Evolutionary conservation across 64 coral and sea anemone genomes (phyloP).

Genomic region (Dendronephthya gigantea): DNA sequence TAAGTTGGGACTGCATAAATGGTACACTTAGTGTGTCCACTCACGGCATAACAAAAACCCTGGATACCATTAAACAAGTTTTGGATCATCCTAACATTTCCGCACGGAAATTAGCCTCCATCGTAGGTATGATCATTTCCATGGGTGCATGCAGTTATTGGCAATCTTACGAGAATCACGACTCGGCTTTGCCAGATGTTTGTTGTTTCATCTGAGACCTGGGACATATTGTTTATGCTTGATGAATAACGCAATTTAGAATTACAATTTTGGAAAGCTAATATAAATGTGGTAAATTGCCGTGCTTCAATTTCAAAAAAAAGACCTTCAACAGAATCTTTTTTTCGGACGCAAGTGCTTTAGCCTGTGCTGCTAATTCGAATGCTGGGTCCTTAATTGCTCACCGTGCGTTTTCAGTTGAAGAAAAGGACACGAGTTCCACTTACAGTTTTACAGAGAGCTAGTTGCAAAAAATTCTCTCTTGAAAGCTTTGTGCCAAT

Average conservation of each 20-base stretch:
- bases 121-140: too few relatives aligned
- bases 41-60: constrained; percentile 24
- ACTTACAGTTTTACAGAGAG: constrained; percentile 1
- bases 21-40: constrained; percentile 11
- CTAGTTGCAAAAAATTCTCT: background rate
- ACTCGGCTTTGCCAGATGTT: too few relatives aligned
- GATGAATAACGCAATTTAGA: background rate
- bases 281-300: background rate
- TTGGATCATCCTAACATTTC: too few relatives aligned
- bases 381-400: background rate
- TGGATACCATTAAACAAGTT: too few relatives aligned
- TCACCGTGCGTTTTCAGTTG: too few relatives aligned
- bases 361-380: constrained; percentile 1
- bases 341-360: constrained; percentile 24
- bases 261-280: too few relatives aligned
- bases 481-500: background rate
- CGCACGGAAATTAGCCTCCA: too few relatives aligned
- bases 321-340: background rate
- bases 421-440: constrained; percentile 6
- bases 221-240: constrained; percentile 6
- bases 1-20: constrained; percentile 18
- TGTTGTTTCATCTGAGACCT: background rate
- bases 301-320: background rate
- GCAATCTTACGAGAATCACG: too few relatives aligned
- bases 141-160: too few relatives aligned